A percentile compares a stretch with the other conserved stretches of the same genome.
phyloP scores from a whole-genome alignment of 2,797 vertebrate species.

The Argya squamiceps region DNA sequence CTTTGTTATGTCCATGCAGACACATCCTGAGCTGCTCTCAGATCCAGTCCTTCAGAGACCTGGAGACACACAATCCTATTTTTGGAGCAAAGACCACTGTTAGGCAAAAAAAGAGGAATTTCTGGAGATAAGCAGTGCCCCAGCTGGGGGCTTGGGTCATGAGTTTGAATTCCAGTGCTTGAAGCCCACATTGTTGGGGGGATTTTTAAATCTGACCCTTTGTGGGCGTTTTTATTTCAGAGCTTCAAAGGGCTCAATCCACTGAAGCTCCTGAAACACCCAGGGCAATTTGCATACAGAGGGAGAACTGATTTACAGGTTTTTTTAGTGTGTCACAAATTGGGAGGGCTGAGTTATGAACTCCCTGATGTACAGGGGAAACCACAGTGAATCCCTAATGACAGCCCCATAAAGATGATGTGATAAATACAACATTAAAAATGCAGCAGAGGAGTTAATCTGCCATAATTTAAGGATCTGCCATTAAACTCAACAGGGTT shows the following conservation, averaged over 20 bases:
- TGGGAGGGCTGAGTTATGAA: slow-evolving; percentile 28
- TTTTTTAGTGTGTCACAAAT: slow-evolving; percentile 12
- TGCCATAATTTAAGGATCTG: neutral
- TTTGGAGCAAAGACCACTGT: neutral
- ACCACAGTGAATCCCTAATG: neutral
- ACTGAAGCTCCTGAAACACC: neutral
- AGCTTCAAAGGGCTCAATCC: neutral
- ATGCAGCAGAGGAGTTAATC: neutral
- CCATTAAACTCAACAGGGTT: neutral
- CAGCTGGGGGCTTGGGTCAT: neutral
- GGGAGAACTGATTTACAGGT: neutral
- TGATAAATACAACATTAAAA: neutral
- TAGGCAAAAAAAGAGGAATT: neutral
- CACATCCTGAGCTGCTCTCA: accelerated
- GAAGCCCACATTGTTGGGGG: neutral
- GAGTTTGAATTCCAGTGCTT: neutral
- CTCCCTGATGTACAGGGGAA: neutral
- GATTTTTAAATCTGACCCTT: neutral
- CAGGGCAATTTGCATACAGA: neutral
- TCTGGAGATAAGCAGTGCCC: neutral
- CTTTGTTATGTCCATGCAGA: neutral
- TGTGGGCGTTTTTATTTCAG: neutral
- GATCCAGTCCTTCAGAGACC: neutral
- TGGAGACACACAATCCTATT: neutral
- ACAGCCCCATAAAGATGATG: slow-evolving; percentile 17